These are phyloP conservation scores for Rafetus swinhoei DNA, from an alignment of 2,113 vertebrate genomes.

Conservation along the genomic window DNA sequence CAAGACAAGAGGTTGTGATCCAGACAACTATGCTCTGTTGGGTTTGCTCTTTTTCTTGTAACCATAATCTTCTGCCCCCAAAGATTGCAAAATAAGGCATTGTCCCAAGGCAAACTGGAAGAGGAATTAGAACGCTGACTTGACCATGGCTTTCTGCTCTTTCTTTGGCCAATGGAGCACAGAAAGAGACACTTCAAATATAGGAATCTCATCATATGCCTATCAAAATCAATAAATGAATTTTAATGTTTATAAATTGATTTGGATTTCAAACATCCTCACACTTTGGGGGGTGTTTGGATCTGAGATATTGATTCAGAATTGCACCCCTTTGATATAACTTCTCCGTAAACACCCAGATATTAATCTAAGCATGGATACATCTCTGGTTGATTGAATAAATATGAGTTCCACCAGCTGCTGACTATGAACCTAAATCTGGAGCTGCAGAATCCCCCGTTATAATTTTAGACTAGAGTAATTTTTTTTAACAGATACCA, in stretches of 20 bases:
- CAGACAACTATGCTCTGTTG: neutral
- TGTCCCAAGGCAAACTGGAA: neutral
- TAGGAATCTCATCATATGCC: neutral
- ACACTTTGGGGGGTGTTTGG: neutral
- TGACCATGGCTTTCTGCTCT: neutral
- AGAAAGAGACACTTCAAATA: neutral
- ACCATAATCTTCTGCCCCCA: neutral
- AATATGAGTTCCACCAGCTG: neutral
- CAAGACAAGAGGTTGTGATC: neutral
- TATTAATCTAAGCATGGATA: neutral
- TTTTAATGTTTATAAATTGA: neutral
- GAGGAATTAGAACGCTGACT: neutral
- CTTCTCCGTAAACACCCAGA: no score
- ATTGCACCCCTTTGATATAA: no score
- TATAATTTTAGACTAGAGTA: neutral
- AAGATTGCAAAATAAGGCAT: neutral
- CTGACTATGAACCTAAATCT: neutral
- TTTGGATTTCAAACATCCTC: neutral
- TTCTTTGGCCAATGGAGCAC: neutral
- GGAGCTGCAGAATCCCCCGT: neutral
- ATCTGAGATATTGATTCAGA: neutral
- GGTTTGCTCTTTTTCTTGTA: no score
- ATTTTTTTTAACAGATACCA: neutral
- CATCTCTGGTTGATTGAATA: neutral
- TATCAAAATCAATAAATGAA: neutral